Evolutionary conservation across 2,797 vertebrate genomes (phyloP).

Genomic region (Cossypha polioptera): DNA sequence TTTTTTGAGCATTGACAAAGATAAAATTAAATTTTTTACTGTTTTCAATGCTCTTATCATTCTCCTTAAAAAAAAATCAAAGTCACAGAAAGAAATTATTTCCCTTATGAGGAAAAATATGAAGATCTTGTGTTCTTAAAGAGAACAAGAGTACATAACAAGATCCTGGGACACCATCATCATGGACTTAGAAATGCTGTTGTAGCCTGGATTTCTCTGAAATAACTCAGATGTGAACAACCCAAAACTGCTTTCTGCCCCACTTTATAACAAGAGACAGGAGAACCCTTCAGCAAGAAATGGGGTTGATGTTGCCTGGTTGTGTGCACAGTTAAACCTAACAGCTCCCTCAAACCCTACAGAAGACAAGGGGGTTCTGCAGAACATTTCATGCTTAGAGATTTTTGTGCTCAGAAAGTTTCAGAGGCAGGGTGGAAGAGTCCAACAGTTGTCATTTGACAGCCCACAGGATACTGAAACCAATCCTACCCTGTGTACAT

Average conservation of each 20-base stretch:
- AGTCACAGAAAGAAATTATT: background rate
- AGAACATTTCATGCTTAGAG: background rate
- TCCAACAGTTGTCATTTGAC: background rate
- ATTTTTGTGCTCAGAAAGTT: background rate
- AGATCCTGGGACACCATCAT: background rate
- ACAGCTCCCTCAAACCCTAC: background rate
- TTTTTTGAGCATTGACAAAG: background rate
- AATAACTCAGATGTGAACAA: background rate
- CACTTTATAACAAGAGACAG: background rate
- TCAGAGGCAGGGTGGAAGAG: background rate
- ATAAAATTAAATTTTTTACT: background rate
- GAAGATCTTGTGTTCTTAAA: background rate
- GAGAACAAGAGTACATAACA: background rate
- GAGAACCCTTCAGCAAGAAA: background rate
- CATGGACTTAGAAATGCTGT: background rate
- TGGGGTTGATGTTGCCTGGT: background rate
- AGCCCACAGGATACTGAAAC: background rate
- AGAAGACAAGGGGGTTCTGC: background rate
- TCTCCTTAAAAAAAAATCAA: background rate
- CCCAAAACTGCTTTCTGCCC: background rate
- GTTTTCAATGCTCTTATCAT: background rate
- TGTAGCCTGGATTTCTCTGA: background rate
- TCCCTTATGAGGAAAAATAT: background rate
- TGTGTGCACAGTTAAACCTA: background rate
- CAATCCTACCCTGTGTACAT: background rate